Evolutionary conservation across 2,888 invertebrate species (phyloP), one percentile per base, ranked within the genome.

Genomic region (Lamproptera curius): DNA sequence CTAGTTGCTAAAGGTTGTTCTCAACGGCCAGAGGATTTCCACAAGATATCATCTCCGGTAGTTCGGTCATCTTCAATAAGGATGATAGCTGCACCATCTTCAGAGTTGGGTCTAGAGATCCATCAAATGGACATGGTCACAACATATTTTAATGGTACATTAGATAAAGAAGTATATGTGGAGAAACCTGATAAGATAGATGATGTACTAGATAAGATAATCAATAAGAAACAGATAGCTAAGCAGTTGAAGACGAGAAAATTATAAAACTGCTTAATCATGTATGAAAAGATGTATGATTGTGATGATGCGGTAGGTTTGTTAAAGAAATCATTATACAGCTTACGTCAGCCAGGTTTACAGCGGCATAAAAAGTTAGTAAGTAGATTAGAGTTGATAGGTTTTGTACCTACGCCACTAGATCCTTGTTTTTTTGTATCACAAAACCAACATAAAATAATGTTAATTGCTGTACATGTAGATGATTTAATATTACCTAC

Each of bases 81-180:
- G 45, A 14, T 52, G 1, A 46, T 54, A 42, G 45, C 46, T 20
- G 52, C 52, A 15, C 1, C 50, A 20, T 51, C 53, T 41, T 38
- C 41, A 15, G 50, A 56, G 35, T 33, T 42, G 9, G 54, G 46
- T 11, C 38, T 52, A 16, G 39, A 49, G 2, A 49, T 49, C 14
- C 37, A 50, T 26, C 51, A 53, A 45, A 53, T 54, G 51, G 54
- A 56, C 33, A 51, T 53, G 2, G 50, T 48, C 0, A 56, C 56
- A 20, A 51, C 50, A 8, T 56, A 52, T 33, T 16, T 56, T 8
- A 54, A 51, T 43, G 52, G 53, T 16, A 26, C 46, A 40, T 17
- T 57, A 40, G 50, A 55, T 16, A 52, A 52, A 46, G 50, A 55
- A 20, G 48, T 55, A 10, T 52, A 35, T 42, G 50, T 56, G 52